phyloP scores from a whole-genome alignment of 2,113 vertebrate genomes.

The Probosciger aterrimus region DNA sequence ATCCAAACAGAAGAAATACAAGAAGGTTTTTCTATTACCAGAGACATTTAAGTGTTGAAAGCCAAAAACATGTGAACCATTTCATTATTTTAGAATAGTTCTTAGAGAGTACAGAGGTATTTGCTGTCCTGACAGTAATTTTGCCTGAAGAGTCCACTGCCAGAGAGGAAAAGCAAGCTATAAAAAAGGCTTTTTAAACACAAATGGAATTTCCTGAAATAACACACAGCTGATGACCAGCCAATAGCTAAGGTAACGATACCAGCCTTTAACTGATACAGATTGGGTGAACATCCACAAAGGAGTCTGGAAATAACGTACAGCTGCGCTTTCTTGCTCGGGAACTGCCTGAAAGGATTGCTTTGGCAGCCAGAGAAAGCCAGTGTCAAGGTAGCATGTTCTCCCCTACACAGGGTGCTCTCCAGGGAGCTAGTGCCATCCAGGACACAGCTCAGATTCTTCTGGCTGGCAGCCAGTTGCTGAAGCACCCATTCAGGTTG shows the following conservation, averaged over 20 bases:
- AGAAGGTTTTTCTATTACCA: background rate
- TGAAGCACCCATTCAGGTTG: background rate
- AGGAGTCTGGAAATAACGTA: background rate
- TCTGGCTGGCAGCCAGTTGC: conserved; percentile 36
- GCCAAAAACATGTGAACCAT: background rate
- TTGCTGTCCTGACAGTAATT: background rate
- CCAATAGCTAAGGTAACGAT: background rate
- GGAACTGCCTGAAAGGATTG: conserved; percentile 7
- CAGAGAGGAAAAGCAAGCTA: background rate
- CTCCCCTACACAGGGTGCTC: background rate
- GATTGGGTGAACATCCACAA: background rate
- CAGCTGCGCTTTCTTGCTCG: background rate
- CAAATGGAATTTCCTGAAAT: background rate
- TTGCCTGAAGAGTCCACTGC: background rate
- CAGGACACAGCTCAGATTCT: background rate
- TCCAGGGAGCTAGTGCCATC: background rate
- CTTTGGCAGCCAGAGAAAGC: background rate
- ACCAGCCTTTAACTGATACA: background rate
- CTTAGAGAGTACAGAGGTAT: background rate
- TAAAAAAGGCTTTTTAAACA: background rate
- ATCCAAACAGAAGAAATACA: background rate
- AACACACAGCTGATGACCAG: background rate
- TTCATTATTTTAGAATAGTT: background rate
- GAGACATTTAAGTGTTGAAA: background rate
- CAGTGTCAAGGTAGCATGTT: background rate